phyloP scores from a whole-genome alignment of 2,113 vertebrate genomes.

The Brachypteracias leptosomus region DNA sequence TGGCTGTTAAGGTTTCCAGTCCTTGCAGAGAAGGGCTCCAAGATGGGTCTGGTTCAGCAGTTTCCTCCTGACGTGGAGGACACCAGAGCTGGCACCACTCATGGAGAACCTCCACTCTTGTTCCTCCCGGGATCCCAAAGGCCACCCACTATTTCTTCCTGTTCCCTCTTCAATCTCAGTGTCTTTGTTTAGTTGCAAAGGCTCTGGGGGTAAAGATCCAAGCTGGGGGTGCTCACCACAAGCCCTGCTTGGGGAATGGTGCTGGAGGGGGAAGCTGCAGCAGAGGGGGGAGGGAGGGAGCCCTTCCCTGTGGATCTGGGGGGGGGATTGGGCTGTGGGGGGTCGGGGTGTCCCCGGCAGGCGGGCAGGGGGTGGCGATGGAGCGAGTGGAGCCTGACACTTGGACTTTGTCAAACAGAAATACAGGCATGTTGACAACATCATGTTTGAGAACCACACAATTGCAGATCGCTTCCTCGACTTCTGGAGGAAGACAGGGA shows the following conservation, averaged over 20 bases:
- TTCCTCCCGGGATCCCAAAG: not conserved
- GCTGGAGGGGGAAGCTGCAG: not conserved
- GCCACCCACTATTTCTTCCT: not conserved
- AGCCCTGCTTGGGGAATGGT: not conserved
- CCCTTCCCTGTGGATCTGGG: not conserved
- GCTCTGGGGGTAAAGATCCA: not conserved
- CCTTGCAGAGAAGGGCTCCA: not conserved
- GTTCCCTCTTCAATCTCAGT: not conserved
- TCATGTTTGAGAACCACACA: conserved; percentile 99
- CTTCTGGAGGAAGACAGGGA: conserved; percentile 98
- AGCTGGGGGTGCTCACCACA: not conserved
- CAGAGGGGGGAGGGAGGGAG: not conserved
- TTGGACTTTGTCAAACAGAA: conserved; percentile 77
- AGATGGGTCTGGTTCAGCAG: not conserved
- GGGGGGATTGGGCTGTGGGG: not conserved
- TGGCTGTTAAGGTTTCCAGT: not conserved
- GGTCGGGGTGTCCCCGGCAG: not conserved
- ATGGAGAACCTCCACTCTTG: not conserved
- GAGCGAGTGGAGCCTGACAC: not conserved
- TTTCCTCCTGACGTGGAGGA: not conserved
- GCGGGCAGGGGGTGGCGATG: not conserved
- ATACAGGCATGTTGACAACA: conserved; percentile 99
- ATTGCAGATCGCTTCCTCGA: conserved; percentile 98
- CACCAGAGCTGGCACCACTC: not conserved
- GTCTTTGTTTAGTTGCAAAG: not conserved